Percentiles rank a stretch among this genome's conserved stretches.
Conservation (phyloP, 2,888 invertebrate species). For the Sesamia inferens region DNA sequence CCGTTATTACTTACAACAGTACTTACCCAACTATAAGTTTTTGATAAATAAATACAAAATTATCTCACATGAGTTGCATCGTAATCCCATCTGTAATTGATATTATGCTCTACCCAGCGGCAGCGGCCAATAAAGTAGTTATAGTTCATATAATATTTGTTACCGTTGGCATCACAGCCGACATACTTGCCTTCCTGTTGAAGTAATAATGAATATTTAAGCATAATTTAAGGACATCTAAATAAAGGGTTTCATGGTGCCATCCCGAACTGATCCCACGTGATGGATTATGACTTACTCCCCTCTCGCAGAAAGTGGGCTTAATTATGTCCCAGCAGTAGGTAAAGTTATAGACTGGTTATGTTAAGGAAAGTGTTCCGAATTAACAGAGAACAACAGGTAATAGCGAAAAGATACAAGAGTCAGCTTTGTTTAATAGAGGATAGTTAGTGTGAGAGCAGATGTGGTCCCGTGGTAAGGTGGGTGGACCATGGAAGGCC, state of each 20-base stretch:
- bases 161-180: conserved; percentile 96
- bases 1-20: no score
- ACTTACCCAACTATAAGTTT: no score
- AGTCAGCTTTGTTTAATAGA: not conserved
- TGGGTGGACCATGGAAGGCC: no score
- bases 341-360: not conserved
- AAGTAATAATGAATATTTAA: not conserved
- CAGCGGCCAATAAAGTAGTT: conserved; percentile 96
- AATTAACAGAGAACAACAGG: not conserved
- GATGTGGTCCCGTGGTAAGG: no score
- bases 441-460: not conserved
- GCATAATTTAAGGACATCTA: no score
- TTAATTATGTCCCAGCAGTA: not conserved
- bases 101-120: conserved; percentile 97
- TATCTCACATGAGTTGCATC: conserved; percentile 84
- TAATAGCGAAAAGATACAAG: not conserved
- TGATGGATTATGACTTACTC: no score
- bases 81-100: conserved; percentile 92
- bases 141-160: conserved; percentile 97
- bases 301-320: not conserved
- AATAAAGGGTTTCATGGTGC: not conserved
- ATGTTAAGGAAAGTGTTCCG: no score
- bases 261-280: not conserved
- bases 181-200: conserved; percentile 93
- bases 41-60: not conserved